Conservation (phyloP, 2,888 invertebrate species). For the Cenopis cana region DNA sequence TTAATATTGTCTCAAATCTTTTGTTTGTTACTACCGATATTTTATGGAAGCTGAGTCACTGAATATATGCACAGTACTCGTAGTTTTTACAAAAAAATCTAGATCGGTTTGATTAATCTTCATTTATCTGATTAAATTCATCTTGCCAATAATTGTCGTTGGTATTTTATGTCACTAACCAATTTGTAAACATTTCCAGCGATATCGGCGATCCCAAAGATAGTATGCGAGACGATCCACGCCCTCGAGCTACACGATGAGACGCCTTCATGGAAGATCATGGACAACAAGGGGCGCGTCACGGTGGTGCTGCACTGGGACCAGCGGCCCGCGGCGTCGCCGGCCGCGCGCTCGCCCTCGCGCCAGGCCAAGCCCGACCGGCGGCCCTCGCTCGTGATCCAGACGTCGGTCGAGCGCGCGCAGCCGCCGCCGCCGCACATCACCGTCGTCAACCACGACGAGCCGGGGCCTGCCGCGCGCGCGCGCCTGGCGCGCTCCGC, state of each 20-base stretch:
- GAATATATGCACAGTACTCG: too few species aligned
- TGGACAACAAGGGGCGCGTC: conserved; percentile 99
- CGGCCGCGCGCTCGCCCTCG: conserved; percentile 84
- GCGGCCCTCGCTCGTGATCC: conserved; percentile 90
- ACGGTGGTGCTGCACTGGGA: conserved; percentile 99
- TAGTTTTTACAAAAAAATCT: too few species aligned
- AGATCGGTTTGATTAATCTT: not conserved
- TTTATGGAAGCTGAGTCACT: too few species aligned
- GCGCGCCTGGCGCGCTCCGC: conserved; percentile 89
- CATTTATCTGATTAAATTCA: not conserved
- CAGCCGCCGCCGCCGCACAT: conserved; percentile 92
- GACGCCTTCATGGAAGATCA: conserved; percentile 99
- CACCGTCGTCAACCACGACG: conserved; percentile 97
- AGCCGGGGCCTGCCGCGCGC: conserved; percentile 92
- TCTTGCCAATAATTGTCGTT: not conserved
- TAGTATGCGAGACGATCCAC: conserved; percentile 98
- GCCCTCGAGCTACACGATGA: conserved; percentile 98
- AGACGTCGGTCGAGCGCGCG: conserved; percentile 90
- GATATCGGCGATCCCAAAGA: conserved; percentile 97
- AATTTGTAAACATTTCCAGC: conserved; percentile 84
- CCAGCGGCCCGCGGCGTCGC: conserved; percentile 91
- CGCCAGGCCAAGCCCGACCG: conserved; percentile 82
- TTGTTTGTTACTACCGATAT: too few species aligned
- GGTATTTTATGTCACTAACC: conserved; percentile 13
- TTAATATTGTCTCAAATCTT: too few species aligned